phyloP scores from a whole-genome alignment of 2,113 vertebrate genomes.

The Jacana jacana region DNA sequence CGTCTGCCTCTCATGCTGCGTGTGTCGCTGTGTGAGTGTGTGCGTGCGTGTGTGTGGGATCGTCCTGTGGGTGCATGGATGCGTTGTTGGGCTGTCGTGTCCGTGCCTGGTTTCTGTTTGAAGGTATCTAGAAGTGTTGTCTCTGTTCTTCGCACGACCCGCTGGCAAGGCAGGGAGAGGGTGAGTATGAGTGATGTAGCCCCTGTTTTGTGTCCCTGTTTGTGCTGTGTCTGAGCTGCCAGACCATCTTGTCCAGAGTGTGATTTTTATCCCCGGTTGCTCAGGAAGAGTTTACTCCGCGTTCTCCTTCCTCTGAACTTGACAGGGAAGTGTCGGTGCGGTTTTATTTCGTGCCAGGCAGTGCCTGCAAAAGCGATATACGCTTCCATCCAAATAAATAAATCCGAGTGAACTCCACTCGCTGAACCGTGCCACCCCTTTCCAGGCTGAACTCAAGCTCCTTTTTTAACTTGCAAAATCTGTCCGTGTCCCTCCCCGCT shows the following conservation, averaged over 20 bases:
- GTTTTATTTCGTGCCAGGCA: not conserved
- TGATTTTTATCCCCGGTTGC: not conserved
- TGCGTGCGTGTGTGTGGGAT: not conserved
- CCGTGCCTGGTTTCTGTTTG: not conserved
- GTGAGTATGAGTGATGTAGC: not conserved
- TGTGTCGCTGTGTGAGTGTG: not conserved
- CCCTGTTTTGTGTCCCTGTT: not conserved
- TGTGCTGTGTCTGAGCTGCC: not conserved
- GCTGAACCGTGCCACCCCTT: not conserved
- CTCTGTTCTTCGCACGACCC: not conserved
- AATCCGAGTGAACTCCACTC: not conserved
- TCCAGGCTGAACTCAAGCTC: not conserved
- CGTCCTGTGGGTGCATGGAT: not conserved
- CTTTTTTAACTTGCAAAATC: not conserved
- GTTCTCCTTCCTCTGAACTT: not conserved
- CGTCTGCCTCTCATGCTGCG: not conserved
- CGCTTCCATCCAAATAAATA: not conserved
- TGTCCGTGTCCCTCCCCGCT: not conserved
- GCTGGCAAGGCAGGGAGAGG: not conserved
- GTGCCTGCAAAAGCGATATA: not conserved
- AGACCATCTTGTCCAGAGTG: not conserved
- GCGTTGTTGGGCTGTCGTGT: not conserved
- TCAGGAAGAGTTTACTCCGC: not conserved
- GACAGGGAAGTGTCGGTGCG: not conserved
- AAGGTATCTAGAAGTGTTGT: not conserved